Percentiles rank a stretch among this genome's conserved stretches.
Conservation (phyloP, 2,113 vertebrate species). For the Brienomyrus brachyistius region DNA sequence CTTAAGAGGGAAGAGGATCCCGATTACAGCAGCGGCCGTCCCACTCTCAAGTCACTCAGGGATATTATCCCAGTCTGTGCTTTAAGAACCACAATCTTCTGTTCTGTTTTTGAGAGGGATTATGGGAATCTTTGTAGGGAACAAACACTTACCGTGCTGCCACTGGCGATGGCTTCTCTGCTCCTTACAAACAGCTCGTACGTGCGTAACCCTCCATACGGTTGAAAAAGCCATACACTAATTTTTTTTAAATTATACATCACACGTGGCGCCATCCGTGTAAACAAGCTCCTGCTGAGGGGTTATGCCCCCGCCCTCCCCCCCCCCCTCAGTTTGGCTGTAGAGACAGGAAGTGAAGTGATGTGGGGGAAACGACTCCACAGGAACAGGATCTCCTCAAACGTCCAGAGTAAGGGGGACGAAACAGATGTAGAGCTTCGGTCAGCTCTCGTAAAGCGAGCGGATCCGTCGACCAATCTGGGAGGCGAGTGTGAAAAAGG, state of each 20-base stretch:
- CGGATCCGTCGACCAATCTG: not conserved
- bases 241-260: slow-evolving; percentile 60
- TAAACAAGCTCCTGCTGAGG: slow-evolving; percentile 62
- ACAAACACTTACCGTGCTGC: not conserved
- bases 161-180: not conserved
- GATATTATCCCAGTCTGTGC: not conserved
- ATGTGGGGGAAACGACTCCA: not conserved
- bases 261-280: slow-evolving; percentile 52
- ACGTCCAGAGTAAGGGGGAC: not conserved
- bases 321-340: not conserved
- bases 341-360: not conserved
- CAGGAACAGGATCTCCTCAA: not conserved
- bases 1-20: not conserved
- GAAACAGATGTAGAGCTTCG: not conserved
- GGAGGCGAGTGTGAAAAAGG: not conserved
- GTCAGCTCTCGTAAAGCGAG: not conserved
- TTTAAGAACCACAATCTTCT: not conserved
- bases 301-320: slow-evolving; percentile 40
- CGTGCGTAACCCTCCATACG: not conserved
- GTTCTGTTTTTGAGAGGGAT: not conserved
- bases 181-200: not conserved
- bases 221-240: not conserved
- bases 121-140: not conserved
- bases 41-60: not conserved
- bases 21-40: not conserved